Conservation (phyloP, 2,797 vertebrate species). For the Morelia viridis region DNA sequence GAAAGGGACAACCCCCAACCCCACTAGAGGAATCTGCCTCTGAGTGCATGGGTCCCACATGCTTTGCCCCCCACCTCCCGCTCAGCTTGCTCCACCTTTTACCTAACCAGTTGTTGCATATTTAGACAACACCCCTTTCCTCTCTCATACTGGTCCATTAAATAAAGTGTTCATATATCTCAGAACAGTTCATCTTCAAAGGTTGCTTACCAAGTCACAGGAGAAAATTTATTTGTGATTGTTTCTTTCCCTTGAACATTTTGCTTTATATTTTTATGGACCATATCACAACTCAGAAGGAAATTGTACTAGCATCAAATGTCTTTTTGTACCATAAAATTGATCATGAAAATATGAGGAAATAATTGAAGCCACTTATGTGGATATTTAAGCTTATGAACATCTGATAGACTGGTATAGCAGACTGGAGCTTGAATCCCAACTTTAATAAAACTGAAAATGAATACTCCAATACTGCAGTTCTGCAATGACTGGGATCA, state of each 20-base stretch:
- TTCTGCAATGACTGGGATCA: background rate
- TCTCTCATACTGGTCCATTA: background rate
- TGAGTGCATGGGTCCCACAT: background rate
- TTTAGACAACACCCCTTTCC: background rate
- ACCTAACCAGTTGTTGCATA: background rate
- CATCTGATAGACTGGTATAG: background rate
- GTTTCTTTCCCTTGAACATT: background rate
- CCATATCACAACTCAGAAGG: background rate
- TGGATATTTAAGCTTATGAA: background rate
- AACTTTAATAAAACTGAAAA: background rate
- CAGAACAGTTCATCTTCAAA: background rate
- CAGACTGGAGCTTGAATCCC: background rate
- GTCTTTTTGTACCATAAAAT: constrained; percentile 21
- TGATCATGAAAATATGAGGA: background rate
- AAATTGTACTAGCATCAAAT: background rate
- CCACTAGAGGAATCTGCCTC: background rate
- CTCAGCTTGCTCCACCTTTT: too few relatives aligned
- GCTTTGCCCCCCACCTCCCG: background rate
- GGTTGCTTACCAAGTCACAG: background rate
- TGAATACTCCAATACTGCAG: background rate
- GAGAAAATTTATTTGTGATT: background rate
- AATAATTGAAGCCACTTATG: background rate
- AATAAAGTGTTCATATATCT: background rate
- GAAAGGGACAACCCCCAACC: background rate
- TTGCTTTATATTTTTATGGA: background rate